These are phyloP conservation scores for Nerophis lumbriciformis DNA, from an alignment of 2,113 vertebrate genomes.

Conservation along the genomic window DNA sequence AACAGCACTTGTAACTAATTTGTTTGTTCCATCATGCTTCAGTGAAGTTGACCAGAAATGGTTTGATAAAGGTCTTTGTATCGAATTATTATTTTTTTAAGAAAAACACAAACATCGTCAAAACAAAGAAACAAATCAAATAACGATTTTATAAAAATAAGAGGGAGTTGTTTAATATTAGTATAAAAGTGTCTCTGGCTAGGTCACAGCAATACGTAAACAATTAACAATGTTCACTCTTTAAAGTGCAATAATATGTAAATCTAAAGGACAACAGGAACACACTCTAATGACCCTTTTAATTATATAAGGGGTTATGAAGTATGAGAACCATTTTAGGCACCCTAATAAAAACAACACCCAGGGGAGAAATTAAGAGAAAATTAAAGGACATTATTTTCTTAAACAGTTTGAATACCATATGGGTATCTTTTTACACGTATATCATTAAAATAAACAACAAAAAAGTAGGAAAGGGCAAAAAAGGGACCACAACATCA, in stretches of 20 bases:
- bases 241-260: background rate
- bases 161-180: background rate
- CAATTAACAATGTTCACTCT: background rate
- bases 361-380: background rate
- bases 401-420: background rate
- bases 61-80: no score
- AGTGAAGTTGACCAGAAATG: no score
- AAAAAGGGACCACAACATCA: background rate
- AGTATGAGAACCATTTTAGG: background rate
- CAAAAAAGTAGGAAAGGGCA: background rate
- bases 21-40: background rate
- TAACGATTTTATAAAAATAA: no score
- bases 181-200: constrained; percentile 29
- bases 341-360: background rate
- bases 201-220: constrained; percentile 13
- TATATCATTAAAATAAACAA: background rate
- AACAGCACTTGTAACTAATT: background rate
- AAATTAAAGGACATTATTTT: background rate
- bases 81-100: no score
- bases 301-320: background rate
- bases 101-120: no score
- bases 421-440: background rate
- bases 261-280: constrained; percentile 1
- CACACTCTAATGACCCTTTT: constrained; percentile 3
- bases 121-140: no score